A percentile compares a stretch with the other conserved stretches of the same genome.
phyloP scores from a whole-genome alignment of 2,797 vertebrate species.

The Bucorvus abyssinicus region DNA sequence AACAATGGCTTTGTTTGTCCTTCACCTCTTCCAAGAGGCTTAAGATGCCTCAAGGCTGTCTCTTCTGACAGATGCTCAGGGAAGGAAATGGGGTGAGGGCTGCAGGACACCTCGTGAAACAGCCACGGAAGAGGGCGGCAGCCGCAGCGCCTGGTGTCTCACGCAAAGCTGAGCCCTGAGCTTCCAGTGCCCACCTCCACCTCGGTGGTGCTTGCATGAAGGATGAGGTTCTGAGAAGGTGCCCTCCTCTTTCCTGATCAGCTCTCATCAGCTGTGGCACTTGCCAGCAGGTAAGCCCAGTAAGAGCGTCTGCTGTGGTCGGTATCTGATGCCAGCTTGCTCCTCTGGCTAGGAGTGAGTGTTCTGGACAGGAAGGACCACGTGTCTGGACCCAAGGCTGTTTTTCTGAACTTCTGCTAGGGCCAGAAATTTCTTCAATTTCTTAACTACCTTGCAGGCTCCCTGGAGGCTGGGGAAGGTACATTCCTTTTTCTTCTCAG shows the following conservation, averaged over 20 bases:
- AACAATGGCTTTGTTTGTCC: not conserved
- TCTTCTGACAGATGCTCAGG: not conserved
- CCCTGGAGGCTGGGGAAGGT: not conserved
- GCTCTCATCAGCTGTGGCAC: not conserved
- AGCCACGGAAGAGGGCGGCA: not conserved
- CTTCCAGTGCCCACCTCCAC: not conserved
- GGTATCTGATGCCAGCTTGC: not conserved
- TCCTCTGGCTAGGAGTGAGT: not conserved
- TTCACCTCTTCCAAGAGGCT: not conserved
- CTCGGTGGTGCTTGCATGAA: not conserved
- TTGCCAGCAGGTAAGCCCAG: not conserved
- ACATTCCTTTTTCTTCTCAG: not conserved
- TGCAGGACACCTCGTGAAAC: not conserved
- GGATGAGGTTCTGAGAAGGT: not conserved
- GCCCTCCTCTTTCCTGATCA: not conserved
- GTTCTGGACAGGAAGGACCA: not conserved
- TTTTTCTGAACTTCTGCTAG: not conserved
- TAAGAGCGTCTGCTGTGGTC: not conserved
- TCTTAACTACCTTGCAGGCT: not conserved
- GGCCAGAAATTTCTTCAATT: not conserved
- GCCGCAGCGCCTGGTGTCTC: accelerated
- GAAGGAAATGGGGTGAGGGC: not conserved
- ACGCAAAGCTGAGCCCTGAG: not conserved
- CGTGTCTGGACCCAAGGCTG: not conserved
- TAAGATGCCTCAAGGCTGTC: not conserved